Conservation (phyloP, 2,113 vertebrate species). For the Saccopteryx leptura region DNA sequence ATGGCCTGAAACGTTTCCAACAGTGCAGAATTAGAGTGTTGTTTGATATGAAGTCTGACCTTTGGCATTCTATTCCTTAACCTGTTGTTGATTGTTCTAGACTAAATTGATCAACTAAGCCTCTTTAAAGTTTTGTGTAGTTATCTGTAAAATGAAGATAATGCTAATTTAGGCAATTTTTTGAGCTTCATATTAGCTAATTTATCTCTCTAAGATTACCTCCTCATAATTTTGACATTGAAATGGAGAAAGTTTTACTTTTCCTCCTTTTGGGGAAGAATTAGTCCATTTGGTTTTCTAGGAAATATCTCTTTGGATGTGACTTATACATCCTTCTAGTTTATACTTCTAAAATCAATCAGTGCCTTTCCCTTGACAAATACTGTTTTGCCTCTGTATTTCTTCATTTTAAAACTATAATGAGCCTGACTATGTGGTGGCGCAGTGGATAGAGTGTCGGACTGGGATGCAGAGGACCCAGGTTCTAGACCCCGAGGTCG, state of each 20-base stretch:
- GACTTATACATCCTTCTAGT: not conserved
- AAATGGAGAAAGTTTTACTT: not conserved
- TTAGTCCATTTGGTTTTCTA: not conserved
- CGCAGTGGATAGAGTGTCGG: too few species aligned
- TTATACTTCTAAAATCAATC: constrained; percentile 20
- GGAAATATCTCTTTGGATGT: not conserved
- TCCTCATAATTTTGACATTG: constrained; percentile 39
- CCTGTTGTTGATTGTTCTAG: not conserved
- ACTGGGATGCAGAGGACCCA: too few species aligned
- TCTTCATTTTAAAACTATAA: constrained; percentile 29
- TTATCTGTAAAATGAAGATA: not conserved
- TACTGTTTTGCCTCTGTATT: not conserved
- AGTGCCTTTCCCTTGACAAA: not conserved
- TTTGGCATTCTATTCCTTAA: not conserved
- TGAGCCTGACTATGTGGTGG: too few species aligned
- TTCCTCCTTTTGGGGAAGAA: not conserved
- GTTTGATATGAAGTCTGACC: not conserved
- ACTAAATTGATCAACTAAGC: not conserved
- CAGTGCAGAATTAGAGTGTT: not conserved
- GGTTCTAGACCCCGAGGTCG: too few species aligned
- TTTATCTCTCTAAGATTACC: constrained; percentile 18
- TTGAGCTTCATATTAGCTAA: constrained; percentile 23
- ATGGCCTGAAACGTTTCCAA: not conserved
- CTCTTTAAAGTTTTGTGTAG: not conserved
- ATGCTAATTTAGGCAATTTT: not conserved